Conservation (phyloP, 2,888 invertebrate species). For the Rotaria socialis region DNA sequence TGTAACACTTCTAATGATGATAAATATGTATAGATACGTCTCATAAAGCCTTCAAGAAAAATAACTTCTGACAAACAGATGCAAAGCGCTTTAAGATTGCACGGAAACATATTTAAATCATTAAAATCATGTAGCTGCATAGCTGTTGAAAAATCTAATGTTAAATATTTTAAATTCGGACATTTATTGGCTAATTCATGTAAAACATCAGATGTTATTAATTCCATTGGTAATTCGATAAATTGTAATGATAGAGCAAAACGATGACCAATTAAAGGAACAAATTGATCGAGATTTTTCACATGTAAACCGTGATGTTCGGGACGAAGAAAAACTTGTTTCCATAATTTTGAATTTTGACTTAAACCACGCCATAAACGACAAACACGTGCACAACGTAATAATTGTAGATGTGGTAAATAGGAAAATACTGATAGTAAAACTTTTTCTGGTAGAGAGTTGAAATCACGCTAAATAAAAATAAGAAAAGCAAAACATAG, state of each 20-base stretch:
- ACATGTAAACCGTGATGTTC: conserved; percentile 88
- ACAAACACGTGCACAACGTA: conserved; percentile 82
- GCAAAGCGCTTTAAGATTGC: conserved; percentile 85
- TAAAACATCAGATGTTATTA: conserved; percentile 89
- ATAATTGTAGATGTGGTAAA: conserved; percentile 84
- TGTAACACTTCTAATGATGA: conserved; percentile 65
- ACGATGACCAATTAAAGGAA: conserved; percentile 72
- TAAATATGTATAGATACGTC: conserved; percentile 95
- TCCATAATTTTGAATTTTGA: conserved; percentile 90
- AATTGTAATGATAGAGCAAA: conserved; percentile 79
- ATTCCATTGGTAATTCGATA: conserved; percentile 86
- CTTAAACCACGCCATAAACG: conserved; percentile 91
- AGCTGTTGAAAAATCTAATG: conserved; percentile 94
- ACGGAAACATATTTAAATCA: conserved; percentile 95
- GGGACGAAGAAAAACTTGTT: conserved; percentile 86
- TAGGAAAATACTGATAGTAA: conserved; percentile 88
- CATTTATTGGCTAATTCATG: conserved; percentile 94
- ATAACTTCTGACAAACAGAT: conserved; percentile 97
- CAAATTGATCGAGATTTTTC: conserved; percentile 73
- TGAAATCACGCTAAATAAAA: conserved; percentile 39
- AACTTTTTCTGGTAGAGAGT: conserved; percentile 77
- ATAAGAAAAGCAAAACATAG: neutral
- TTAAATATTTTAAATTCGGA: conserved; percentile 71
- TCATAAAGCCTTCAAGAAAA: conserved; percentile 99
- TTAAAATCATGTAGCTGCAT: conserved; percentile 87